Evolutionary conservation across 2,797 vertebrate species (phyloP).

Genomic region (Notolepis coatsorum): DNA sequence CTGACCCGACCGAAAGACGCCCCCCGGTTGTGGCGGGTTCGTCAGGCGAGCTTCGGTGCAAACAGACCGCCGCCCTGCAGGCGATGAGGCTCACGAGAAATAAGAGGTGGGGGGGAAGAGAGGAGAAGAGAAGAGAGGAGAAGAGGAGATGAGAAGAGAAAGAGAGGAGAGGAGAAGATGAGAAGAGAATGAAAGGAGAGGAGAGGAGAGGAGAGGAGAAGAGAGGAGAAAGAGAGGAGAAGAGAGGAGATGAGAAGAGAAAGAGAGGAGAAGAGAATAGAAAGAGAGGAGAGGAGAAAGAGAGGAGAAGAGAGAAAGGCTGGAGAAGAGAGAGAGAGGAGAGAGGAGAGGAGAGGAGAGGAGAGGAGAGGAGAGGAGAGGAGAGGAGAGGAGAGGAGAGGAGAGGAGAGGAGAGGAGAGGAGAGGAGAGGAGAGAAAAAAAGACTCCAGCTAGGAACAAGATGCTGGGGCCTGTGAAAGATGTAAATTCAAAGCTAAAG

Average conservation of each 20-base stretch:
- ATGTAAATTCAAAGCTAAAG: constrained; percentile 83
- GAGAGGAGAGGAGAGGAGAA: constrained; percentile 24
- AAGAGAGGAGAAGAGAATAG: constrained; percentile 61
- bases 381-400: not conserved
- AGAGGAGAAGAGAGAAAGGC: constrained; percentile 65
- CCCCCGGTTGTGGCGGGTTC: constrained; percentile 72
- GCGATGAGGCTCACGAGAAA: constrained; percentile 30
- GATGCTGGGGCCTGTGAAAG: constrained; percentile 67
- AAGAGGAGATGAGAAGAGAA: constrained; percentile 37
- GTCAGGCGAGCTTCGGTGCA: constrained; percentile 61
- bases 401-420: too few relatives aligned
- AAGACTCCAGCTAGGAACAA: constrained; percentile 63
- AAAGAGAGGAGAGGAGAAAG: not conserved
- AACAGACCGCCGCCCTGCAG: constrained; percentile 66
- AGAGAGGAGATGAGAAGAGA: constrained; percentile 36
- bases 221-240: constrained; percentile 34
- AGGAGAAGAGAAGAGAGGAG: constrained; percentile 48
- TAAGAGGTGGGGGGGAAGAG: constrained; percentile 17
- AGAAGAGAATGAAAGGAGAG: constrained; percentile 33
- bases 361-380: too few relatives aligned
- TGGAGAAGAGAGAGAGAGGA: not conserved
- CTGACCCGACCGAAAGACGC: constrained; percentile 79
- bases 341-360: constrained; percentile 55
- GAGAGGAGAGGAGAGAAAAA: constrained; percentile 24
- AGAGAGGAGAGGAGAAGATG: constrained; percentile 17